Evolutionary conservation across 2,888 invertebrate species (phyloP).

Genomic region (Campaea margaritaria): DNA sequence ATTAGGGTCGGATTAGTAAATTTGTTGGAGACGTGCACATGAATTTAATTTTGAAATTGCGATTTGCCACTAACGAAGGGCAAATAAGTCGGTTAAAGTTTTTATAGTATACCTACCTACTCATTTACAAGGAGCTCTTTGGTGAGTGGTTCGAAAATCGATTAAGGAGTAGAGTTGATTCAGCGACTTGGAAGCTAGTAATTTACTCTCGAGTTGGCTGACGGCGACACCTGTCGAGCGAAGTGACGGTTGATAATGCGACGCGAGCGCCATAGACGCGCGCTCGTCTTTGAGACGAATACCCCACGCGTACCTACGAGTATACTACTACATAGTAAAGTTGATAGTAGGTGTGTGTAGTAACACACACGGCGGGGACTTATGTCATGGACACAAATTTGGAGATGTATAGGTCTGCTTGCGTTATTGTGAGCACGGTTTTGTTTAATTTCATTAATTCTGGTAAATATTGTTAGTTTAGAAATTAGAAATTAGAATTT

Average conservation of each 20-base stretch:
- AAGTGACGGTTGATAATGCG: conserved; percentile 83
- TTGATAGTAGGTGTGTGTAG: too few relatives aligned
- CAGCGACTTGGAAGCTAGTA: conserved; percentile 82
- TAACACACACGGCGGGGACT: not conserved
- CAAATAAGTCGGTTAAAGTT: conserved; percentile 26
- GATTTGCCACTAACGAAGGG: conserved; percentile 26
- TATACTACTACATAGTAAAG: not conserved
- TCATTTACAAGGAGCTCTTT: conserved; percentile 50
- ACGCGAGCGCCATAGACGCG: conserved; percentile 78
- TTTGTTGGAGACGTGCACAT: conserved; percentile 30
- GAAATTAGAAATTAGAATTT: too few relatives aligned
- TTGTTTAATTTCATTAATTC: not conserved
- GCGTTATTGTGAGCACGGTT: not conserved
- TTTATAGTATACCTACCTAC: conserved; percentile 8
- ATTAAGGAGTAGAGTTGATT: conserved; percentile 80
- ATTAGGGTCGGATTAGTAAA: conserved; percentile 31
- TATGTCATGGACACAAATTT: conserved; percentile 6
- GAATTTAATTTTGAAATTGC: conserved; percentile 26
- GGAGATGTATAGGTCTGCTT: not conserved
- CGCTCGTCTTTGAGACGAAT: conserved; percentile 68
- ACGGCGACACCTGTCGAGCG: conserved; percentile 83
- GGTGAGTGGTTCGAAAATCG: conserved; percentile 76
- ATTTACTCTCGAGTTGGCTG: conserved; percentile 84
- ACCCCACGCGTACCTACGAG: conserved; percentile 18
- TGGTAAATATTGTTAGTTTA: not conserved